Percentiles rank a stretch among this genome's conserved stretches.
Evolutionary conservation across 2,888 invertebrate genomes (phyloP).

Genomic region (Acleris emargana): DNA sequence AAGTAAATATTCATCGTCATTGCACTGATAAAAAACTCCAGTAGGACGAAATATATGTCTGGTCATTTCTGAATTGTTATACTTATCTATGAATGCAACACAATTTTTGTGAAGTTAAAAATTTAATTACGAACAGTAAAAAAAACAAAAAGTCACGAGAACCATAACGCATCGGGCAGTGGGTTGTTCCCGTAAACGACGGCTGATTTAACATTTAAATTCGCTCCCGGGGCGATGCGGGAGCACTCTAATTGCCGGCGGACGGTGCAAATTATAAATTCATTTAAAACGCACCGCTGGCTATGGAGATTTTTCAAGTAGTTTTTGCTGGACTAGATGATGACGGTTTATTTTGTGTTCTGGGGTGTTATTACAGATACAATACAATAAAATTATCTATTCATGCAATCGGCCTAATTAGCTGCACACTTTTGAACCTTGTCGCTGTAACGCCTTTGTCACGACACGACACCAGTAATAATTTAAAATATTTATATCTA

Average conservation of each 20-base stretch:
- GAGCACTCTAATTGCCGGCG: slow-evolving; percentile 60
- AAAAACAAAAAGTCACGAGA: slow-evolving; percentile 5
- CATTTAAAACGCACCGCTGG: slow-evolving; percentile 61
- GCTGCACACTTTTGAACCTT: too few species aligned
- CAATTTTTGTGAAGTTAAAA: background rate
- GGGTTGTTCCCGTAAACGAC: slow-evolving; percentile 52
- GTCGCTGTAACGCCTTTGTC: too few species aligned
- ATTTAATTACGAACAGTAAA: slow-evolving; percentile 5
- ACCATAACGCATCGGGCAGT: slow-evolving; percentile 32
- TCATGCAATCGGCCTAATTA: too few species aligned
- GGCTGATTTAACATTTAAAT: slow-evolving; percentile 66
- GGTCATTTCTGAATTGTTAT: too few species aligned
- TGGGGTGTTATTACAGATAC: too few species aligned
- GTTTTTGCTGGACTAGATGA: slow-evolving; percentile 29
- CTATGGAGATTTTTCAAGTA: slow-evolving; percentile 51
- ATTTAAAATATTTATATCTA: too few species aligned
- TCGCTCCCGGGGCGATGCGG: slow-evolving; percentile 60
- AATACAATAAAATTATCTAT: too few species aligned
- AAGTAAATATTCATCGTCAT: too few species aligned
- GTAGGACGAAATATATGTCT: too few species aligned
- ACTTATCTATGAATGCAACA: too few species aligned
- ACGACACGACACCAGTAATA: too few species aligned
- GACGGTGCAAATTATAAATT: slow-evolving; percentile 73
- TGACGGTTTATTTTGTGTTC: slow-evolving; percentile 7
- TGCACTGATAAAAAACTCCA: too few species aligned